Conservation (phyloP, 2,113 vertebrate genomes). For the Pyxicephalus adspersus region DNA sequence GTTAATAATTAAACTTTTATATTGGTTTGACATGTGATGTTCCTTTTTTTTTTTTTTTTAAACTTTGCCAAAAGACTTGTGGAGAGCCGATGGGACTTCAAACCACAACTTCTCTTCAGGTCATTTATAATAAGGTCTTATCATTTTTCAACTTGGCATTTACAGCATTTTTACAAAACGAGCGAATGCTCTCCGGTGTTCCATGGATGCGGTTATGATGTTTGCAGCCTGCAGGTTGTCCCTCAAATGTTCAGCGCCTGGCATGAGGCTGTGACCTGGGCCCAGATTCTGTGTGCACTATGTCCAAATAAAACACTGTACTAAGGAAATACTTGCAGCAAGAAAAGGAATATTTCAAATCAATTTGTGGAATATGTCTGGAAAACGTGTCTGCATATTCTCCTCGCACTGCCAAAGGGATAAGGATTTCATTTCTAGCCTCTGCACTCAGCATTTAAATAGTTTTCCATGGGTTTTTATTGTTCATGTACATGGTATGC, state of each 20-base stretch:
- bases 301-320: conserved; percentile 4
- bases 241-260: background rate
- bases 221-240: background rate
- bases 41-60: no score
- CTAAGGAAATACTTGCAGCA: background rate
- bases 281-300: background rate
- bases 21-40: no score
- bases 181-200: background rate
- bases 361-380: conserved; percentile 8
- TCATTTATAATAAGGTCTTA: background rate
- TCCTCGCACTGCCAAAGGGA: background rate
- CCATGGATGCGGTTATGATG: conserved; percentile 17
- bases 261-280: background rate
- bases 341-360: background rate
- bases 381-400: conserved; percentile 26
- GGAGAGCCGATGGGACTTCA: no score
- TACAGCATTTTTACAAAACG: background rate
- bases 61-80: no score
- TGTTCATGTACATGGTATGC: no score
- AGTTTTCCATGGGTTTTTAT: no score
- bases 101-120: no score
- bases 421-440: background rate
- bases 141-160: background rate
- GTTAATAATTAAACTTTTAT: no score
- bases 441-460: background rate